These are phyloP conservation scores for Galago senegalensis DNA, from an alignment of 2,797 vertebrate species.

Conservation along the genomic window DNA sequence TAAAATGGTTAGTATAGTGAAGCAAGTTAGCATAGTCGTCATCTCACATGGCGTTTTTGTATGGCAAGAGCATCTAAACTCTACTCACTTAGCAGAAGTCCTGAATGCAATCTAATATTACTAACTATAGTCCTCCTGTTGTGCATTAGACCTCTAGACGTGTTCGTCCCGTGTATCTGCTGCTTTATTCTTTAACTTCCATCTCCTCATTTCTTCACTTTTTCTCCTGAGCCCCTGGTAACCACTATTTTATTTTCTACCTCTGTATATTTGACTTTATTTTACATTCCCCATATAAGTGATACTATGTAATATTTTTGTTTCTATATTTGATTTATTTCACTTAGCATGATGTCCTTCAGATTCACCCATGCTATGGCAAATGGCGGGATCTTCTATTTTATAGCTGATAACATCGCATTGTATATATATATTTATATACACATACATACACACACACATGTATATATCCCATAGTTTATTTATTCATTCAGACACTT, in stretches of 20 bases:
- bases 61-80: not conserved
- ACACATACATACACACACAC: too few relatives aligned
- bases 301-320: not conserved
- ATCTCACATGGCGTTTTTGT: not conserved
- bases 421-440: not conserved
- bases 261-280: not conserved
- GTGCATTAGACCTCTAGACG: not conserved
- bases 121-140: not conserved
- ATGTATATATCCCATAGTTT: not conserved
- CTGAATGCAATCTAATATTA: not conserved
- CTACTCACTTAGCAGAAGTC: not conserved
- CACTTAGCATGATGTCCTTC: not conserved
- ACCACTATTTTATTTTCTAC: not conserved
- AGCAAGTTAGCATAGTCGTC: not conserved
- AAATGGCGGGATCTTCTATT: not conserved
- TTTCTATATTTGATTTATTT: not conserved
- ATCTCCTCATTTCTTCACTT: not conserved
- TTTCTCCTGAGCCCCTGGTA: not conserved
- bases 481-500: not conserved
- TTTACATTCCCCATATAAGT: not conserved
- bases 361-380: not conserved
- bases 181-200: not conserved
- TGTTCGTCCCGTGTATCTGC: not conserved
- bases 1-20: not conserved
- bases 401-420: not conserved